These are phyloP conservation scores for Magallana nippona DNA, from an alignment of 2,888 invertebrate genomes.

Conservation along the genomic window DNA sequence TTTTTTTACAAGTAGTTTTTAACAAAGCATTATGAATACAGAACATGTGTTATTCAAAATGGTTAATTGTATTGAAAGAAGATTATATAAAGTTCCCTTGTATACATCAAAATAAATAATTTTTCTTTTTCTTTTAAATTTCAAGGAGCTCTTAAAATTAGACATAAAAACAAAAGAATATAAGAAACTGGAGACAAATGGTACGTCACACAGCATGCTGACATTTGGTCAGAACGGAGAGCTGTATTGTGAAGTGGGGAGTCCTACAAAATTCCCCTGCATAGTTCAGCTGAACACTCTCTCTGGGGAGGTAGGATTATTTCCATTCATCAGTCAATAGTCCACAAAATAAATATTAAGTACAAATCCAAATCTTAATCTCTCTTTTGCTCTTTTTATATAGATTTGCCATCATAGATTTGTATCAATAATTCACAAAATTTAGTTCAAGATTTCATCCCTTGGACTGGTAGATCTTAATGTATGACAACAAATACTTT, in stretches of 20 bases:
- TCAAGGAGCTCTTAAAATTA: slow-evolving; percentile 68
- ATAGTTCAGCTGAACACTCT: slow-evolving; percentile 71
- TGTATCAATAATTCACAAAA: background rate
- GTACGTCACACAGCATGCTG: slow-evolving; percentile 58
- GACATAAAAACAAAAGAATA: slow-evolving; percentile 62
- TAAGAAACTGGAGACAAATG: slow-evolving; percentile 67
- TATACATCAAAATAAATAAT: background rate
- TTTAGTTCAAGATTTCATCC: too few species aligned
- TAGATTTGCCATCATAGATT: too few species aligned
- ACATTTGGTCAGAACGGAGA: slow-evolving; percentile 65
- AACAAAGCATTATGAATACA: too few species aligned
- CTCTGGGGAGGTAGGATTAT: slow-evolving; percentile 61
- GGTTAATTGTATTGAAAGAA: too few species aligned
- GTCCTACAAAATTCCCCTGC: slow-evolving; percentile 72
- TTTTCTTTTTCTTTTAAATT: background rate
- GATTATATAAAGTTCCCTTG: background rate
- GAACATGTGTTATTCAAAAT: too few species aligned
- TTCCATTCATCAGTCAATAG: too few species aligned
- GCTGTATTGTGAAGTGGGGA: slow-evolving; percentile 75
- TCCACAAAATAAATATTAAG: too few species aligned
- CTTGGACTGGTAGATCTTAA: too few species aligned
- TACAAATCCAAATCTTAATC: too few species aligned
- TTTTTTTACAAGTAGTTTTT: too few species aligned
- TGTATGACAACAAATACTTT: background rate
- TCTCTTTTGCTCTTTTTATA: too few species aligned